phyloP scores from a whole-genome alignment of 1,140 invertebrate species.

The Bombus affinis region DNA sequence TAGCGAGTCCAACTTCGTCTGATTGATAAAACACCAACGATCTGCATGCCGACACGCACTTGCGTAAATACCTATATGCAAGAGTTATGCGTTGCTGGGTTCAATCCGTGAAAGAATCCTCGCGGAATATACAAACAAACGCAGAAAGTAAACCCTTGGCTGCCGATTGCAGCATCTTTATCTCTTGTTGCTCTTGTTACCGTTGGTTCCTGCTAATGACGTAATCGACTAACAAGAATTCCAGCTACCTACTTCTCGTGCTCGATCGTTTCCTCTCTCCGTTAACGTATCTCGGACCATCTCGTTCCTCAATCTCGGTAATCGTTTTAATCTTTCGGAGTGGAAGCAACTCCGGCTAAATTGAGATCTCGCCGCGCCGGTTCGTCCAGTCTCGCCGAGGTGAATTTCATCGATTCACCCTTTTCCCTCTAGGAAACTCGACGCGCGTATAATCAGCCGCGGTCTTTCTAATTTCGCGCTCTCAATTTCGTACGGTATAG shows the following conservation, averaged over 20 bases:
- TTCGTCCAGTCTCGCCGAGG: background rate
- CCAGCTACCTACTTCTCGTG: conserved; percentile 28
- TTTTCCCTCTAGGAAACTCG: background rate
- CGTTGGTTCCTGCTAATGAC: conserved; percentile 62
- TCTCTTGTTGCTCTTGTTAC: conserved; percentile 55
- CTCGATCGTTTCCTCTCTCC: conserved; percentile 44
- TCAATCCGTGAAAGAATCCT: conserved; percentile 1
- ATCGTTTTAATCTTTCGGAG: conserved; percentile 64
- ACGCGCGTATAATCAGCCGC: background rate
- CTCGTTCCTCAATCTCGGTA: conserved; percentile 62
- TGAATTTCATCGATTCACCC: conserved; percentile 33
- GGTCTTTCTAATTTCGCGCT: background rate
- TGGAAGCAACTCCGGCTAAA: conserved; percentile 43
- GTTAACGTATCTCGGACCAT: conserved; percentile 27
- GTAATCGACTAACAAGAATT: conserved; percentile 65
- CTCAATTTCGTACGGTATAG: background rate
- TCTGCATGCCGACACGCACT: conserved; percentile 53
- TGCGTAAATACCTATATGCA: background rate
- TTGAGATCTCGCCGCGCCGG: conserved; percentile 56
- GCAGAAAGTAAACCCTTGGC: background rate
- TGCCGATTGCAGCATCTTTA: conserved; percentile 7
- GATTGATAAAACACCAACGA: conserved; percentile 69
- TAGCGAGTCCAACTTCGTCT: conserved; percentile 41
- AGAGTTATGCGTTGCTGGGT: background rate
- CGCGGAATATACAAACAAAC: background rate